phyloP scores from a whole-genome alignment of 2,888 invertebrate species.

The Kuschelorhynchus macadamiae region DNA sequence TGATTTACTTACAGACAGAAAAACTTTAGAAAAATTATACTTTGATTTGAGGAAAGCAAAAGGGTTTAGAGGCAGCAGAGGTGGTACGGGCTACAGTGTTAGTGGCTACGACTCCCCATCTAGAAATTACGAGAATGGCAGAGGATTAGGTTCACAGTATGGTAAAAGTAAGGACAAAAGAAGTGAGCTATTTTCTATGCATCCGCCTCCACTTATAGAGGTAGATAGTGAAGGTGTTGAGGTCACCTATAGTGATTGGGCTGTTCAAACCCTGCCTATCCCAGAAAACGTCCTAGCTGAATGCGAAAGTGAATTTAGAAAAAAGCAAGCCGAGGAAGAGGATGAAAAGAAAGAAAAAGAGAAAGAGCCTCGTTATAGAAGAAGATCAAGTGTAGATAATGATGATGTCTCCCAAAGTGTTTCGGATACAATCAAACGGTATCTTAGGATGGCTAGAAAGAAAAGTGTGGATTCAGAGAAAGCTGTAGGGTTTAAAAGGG shows the following conservation, averaged over 20 bases:
- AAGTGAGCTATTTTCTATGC: conserved; percentile 18
- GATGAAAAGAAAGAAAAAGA: conserved; percentile 63
- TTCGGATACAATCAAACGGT: conserved; percentile 88
- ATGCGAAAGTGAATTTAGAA: conserved; percentile 69
- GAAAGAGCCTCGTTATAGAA: conserved; percentile 66
- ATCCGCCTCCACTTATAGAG: conserved; percentile 79
- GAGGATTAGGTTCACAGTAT: conserved; percentile 5
- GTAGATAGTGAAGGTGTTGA: conserved; percentile 75
- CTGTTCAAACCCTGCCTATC: conserved; percentile 77
- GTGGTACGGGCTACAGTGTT: conserved; percentile 57
- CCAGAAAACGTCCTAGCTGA: conserved; percentile 71
- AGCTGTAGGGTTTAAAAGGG: conserved; percentile 84
- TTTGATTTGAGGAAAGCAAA: conserved; percentile 81
- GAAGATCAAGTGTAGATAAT: conserved; percentile 85
- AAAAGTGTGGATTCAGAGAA: conserved; percentile 88
- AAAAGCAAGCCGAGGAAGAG: conserved; percentile 68
- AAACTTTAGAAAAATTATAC: conserved; percentile 80
- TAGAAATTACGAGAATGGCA: not conserved
- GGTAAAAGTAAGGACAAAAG: not conserved
- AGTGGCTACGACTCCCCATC: conserved; percentile 28
- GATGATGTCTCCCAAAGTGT: conserved; percentile 90
- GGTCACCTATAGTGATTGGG: conserved; percentile 66
- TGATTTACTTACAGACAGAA: conserved; percentile 81
- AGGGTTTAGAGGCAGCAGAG: conserved; percentile 69
- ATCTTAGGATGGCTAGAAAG: conserved; percentile 88